Evolutionary conservation across 2,888 invertebrate genomes (phyloP).

Genomic region (Lasioglossum leucozonium): DNA sequence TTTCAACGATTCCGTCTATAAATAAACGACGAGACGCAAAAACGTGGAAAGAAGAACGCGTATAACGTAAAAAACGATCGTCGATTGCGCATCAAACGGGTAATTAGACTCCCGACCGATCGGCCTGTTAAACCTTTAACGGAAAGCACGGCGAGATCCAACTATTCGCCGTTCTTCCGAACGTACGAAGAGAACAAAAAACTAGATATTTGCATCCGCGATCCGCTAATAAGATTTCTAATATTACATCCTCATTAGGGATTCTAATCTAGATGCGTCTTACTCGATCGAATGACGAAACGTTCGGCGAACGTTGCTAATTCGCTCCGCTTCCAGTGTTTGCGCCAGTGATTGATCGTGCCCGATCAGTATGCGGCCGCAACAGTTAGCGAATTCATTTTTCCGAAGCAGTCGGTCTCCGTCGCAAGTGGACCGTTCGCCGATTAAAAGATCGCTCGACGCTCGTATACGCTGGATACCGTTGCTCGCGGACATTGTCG

Average conservation of each 20-base stretch:
- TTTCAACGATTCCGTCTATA: not conserved
- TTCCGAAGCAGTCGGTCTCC: no score
- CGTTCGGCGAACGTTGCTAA: not conserved
- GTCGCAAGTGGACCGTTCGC: not conserved
- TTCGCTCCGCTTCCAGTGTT: not conserved
- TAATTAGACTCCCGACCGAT: not conserved
- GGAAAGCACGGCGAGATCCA: not conserved
- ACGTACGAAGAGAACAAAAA: not conserved
- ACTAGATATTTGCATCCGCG: not conserved
- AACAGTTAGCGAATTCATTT: not conserved
- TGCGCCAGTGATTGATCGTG: not conserved
- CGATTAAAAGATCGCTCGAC: slow-evolving; percentile 30
- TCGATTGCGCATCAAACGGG: not conserved
- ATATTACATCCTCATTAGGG: slow-evolving; percentile 1
- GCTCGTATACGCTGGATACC: slow-evolving; percentile 63
- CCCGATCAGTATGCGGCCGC: not conserved
- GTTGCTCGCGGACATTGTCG: slow-evolving; percentile 52
- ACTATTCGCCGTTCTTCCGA: not conserved
- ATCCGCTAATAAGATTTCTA: not conserved
- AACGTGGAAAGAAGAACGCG: not conserved
- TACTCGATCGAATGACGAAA: slow-evolving; percentile 8
- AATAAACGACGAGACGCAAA: not conserved
- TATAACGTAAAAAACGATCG: not conserved
- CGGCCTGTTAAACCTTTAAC: not conserved
- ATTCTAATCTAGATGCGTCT: not conserved